Base-by-base conservation (phyloP, 2,888 invertebrate genomes). In the Amphimallon solstitiale region DNA sequence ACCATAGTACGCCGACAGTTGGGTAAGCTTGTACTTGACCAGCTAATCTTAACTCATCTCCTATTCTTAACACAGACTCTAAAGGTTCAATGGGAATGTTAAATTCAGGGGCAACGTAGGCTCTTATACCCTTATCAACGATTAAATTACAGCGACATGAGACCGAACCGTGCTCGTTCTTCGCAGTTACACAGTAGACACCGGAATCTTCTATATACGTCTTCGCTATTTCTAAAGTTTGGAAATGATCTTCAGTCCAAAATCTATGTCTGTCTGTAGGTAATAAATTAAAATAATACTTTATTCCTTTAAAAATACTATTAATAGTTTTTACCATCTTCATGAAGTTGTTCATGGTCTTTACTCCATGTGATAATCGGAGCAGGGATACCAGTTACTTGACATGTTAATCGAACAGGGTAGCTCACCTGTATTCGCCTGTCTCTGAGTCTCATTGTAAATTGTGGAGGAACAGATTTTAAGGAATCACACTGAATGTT, bases 281-380 rank as follows among this genome's bases (percentile, higher is more conserved):
- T 1, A 62, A 52, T n/a, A 48, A 49, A 9, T 15, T 23, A 15
- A 48, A 1, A 34, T 5, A 35, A 48, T 10, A 34, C 10, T 35
- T 2, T 12, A 2, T 14, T 7, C 6, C 5, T 17, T 38, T 29
- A 9, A 10, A 49, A 6, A 1, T 7, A 0, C 17, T 15, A 23
- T 15, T 52, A 1, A 5, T 21, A 29, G 1, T 10, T 48, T 14
- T 68, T 54, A 65, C 60, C 68, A 49, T 61, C 62, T 43, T 72
- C 66, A 9, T 62, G 15, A 9, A 67, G 84, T 79, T 87, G 91
- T 86, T 72, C 82, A 0, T 90, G 92, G 77, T 96, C 91, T 79
- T 92, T 94, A 78, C 85, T 90, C 97, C 97, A 98, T n/a, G 88
- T 87, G 35, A 97, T 84, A 14, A 84, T 83, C 0, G 95, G 93